Conservation (phyloP, 30 jellyfish, hydroid and myxozoan genomes). For the Pseudorhiza aurosa region DNA sequence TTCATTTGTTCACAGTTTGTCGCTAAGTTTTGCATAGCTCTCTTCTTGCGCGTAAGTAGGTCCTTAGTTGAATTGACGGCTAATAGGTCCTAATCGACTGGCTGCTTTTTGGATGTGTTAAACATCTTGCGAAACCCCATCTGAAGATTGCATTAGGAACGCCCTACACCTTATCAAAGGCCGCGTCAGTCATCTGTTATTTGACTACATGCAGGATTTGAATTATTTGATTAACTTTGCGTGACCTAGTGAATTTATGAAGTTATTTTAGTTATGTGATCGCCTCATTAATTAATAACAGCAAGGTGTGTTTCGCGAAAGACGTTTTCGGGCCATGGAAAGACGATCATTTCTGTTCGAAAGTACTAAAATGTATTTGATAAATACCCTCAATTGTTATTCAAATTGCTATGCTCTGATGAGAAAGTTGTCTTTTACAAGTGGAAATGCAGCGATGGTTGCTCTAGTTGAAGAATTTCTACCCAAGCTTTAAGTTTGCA, state of each 20-base stretch:
- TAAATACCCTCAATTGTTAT: too few relatives aligned
- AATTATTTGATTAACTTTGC: conserved; percentile 40
- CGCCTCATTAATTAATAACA: conserved; percentile 34
- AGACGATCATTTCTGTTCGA: too few relatives aligned
- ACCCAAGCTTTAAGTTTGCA: too few relatives aligned
- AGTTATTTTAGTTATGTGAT: conserved; percentile 9
- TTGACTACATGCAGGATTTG: background rate
- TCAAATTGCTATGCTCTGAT: background rate
- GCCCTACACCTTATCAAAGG: background rate
- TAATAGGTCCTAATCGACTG: too few relatives aligned
- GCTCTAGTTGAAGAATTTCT: too few relatives aligned
- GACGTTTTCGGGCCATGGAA: too few relatives aligned
- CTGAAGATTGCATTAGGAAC: background rate
- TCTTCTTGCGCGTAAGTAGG: too few relatives aligned
- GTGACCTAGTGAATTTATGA: conserved; percentile 47
- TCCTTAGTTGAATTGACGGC: too few relatives aligned
- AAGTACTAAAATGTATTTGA: too few relatives aligned
- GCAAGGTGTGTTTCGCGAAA: conserved; percentile 12
- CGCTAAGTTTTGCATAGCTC: too few relatives aligned
- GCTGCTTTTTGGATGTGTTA: background rate
- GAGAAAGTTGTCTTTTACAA: background rate
- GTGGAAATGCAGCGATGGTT: too few relatives aligned
- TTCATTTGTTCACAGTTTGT: too few relatives aligned
- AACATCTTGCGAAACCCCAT: background rate
- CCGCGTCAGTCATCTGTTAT: conserved; percentile 25